Evolutionary conservation across 2,113 vertebrate genomes (phyloP).

Genomic region (Caranx melampygus): DNA sequence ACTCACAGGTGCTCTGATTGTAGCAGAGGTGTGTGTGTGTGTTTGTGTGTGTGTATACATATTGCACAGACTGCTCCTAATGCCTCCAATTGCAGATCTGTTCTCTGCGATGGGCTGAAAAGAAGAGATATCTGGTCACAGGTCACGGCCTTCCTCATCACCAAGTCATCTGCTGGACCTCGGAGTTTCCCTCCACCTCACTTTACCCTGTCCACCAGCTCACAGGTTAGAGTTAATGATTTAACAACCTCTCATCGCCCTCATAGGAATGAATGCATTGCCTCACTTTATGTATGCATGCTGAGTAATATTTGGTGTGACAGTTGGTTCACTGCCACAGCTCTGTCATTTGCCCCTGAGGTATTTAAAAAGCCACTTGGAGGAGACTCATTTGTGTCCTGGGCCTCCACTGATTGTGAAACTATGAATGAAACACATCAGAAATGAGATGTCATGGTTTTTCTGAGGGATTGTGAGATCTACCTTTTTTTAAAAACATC

Average conservation of each 20-base stretch:
- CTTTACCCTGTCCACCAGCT: constrained; percentile 73
- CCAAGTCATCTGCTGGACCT: constrained; percentile 80
- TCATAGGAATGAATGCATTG: not conserved
- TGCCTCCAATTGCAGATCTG: constrained; percentile 81
- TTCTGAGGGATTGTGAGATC: not conserved
- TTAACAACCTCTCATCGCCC: rapidly evolving
- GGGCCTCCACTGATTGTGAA: constrained; percentile 22
- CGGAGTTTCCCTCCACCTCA: constrained; percentile 69
- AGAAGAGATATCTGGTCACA: constrained; percentile 77
- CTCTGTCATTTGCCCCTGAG: not conserved
- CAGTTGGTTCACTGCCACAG: not conserved
- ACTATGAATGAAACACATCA: constrained; percentile 3
- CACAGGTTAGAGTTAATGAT: constrained; percentile 69
- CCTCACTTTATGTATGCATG: not conserved
- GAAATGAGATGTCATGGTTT: not conserved
- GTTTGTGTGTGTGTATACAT: not conserved
- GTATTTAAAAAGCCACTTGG: not conserved
- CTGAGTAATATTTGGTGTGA: constrained; percentile 19
- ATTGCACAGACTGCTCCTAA: not conserved
- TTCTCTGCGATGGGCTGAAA: constrained; percentile 83
- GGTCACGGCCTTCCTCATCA: constrained; percentile 83
- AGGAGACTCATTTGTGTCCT: constrained; percentile 6
- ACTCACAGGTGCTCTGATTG: constrained; percentile 83
- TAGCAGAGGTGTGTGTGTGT: not conserved
- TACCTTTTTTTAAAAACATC: not conserved